Evolutionary conservation across 2,113 vertebrate species (phyloP).

Genomic region (Phyllostomus discolor): DNA sequence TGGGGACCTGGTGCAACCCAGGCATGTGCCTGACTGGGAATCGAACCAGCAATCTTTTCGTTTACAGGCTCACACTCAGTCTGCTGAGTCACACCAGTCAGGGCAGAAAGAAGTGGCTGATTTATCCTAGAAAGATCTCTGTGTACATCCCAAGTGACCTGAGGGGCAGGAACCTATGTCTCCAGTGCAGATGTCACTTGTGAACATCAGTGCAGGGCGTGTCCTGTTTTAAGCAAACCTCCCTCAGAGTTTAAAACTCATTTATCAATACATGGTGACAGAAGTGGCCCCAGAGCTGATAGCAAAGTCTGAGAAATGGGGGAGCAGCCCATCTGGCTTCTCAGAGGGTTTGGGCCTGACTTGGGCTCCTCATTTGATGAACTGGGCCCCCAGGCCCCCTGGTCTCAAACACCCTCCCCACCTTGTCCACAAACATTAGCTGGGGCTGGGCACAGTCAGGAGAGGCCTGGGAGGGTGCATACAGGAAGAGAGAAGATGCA

Average conservation of each 20-base stretch:
- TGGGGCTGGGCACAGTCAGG: background rate
- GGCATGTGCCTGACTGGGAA: no score
- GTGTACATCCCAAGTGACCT: fast-evolving
- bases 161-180: background rate
- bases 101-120: background rate
- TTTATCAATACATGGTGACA: background rate
- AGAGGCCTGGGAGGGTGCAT: fast-evolving
- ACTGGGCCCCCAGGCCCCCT: fast-evolving
- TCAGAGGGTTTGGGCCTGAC: background rate
- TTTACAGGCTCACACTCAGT: no score
- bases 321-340: background rate
- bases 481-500: background rate
- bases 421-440: fast-evolving
- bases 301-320: background rate
- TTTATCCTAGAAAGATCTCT: background rate
- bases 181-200: background rate
- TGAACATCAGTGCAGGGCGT: fast-evolving
- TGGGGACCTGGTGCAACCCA: no score
- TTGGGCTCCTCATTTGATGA: background rate
- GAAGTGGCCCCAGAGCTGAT: background rate
- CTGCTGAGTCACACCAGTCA: background rate
- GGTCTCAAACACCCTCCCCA: fast-evolving
- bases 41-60: no score
- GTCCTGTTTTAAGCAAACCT: background rate
- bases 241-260: background rate